Evolutionary conservation across 2,113 vertebrate genomes (phyloP).

Genomic region (Himantopus leucocephalus): DNA sequence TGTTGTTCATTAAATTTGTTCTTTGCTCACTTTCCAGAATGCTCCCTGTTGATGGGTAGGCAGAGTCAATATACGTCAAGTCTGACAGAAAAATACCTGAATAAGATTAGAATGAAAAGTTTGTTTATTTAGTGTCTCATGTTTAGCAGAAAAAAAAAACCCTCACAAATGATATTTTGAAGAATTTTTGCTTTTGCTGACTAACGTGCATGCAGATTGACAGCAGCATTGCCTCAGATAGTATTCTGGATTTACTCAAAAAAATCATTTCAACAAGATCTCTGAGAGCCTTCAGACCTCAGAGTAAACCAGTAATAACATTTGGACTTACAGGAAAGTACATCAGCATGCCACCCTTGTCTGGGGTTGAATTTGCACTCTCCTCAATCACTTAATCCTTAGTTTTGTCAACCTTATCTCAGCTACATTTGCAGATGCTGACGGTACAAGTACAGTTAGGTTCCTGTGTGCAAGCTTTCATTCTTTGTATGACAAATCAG

Average conservation of each 20-base stretch:
- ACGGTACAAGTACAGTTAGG: background rate
- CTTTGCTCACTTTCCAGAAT: conserved; percentile 97
- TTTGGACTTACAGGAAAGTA: background rate
- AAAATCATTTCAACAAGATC: background rate
- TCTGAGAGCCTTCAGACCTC: background rate
- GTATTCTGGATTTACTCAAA: background rate
- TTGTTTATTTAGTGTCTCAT: background rate
- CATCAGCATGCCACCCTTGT: background rate
- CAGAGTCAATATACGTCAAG: conserved; percentile 96
- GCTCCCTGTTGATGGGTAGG: conserved; percentile 96
- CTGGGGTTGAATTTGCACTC: background rate
- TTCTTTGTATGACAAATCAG: background rate
- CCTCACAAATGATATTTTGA: background rate
- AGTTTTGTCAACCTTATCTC: background rate
- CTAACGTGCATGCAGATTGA: background rate
- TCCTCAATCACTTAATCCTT: background rate
- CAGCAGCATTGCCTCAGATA: background rate
- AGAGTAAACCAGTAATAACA: background rate
- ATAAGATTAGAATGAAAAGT: conserved; percentile 22
- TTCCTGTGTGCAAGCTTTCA: background rate
- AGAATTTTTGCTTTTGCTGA: background rate
- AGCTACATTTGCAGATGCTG: background rate
- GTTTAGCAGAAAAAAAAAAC: background rate
- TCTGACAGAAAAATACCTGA: conserved; percentile 98
- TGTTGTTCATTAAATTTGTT: conserved; percentile 98